These are phyloP conservation scores for Anomalospiza imberbis DNA, from an alignment of 2,797 vertebrate species.

Conservation along the genomic window DNA sequence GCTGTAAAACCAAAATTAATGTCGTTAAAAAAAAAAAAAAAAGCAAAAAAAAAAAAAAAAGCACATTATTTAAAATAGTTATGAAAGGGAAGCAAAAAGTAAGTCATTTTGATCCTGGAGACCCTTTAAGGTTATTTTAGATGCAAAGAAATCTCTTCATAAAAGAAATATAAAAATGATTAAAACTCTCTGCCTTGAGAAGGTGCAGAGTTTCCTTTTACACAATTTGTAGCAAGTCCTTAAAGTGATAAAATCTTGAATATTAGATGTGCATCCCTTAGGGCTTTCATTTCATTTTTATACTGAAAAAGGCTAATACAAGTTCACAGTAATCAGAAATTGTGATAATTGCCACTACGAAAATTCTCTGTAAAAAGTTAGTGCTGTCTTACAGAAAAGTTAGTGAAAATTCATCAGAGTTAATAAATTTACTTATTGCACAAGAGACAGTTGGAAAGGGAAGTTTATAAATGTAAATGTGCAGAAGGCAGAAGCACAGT, in stretches of 20 bases:
- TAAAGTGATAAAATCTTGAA: constrained; percentile 58
- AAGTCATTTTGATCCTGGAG: constrained; percentile 51
- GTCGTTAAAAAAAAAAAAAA: background rate
- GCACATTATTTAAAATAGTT: constrained; percentile 23
- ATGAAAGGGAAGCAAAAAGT: constrained; percentile 43
- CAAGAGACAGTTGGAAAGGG: background rate
- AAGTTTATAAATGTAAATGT: constrained; percentile 35
- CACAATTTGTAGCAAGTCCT: constrained; percentile 55
- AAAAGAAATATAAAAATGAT: constrained; percentile 62
- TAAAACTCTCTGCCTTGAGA: constrained; percentile 40
- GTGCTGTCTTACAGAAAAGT: constrained; percentile 6
- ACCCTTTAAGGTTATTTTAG: constrained; percentile 48
- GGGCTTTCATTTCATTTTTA: constrained; percentile 61
- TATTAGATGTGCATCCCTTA: constrained; percentile 56
- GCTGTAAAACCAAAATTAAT: background rate
- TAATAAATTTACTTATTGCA: constrained; percentile 31
- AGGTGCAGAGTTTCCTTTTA: constrained; percentile 59
- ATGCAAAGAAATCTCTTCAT: constrained; percentile 55
- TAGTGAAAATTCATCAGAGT: constrained; percentile 29
- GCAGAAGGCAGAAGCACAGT: background rate
- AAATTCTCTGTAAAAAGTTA: constrained; percentile 21
- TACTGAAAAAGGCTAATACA: constrained; percentile 34
- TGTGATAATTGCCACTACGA: constrained; percentile 35
- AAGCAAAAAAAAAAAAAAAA: background rate
- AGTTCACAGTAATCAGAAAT: constrained; percentile 60